Evolutionary conservation across 2,888 invertebrate species (phyloP).

Genomic region (Chelonus formosanus): DNA sequence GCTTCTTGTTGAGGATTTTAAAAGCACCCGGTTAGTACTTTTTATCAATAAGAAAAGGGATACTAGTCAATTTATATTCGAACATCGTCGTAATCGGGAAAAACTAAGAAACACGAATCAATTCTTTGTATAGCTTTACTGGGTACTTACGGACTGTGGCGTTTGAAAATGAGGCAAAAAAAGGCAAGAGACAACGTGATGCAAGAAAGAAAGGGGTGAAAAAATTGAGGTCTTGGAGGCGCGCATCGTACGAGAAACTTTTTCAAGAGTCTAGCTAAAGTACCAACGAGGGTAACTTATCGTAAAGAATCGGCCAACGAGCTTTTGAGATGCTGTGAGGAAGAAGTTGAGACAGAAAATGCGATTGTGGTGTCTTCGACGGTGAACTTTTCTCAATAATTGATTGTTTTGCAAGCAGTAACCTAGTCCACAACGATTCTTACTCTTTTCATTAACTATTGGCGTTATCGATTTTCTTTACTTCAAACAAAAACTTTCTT

Average conservation of each 20-base stretch:
- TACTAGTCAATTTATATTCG: constrained; percentile 47
- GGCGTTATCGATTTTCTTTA: constrained; percentile 1
- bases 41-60: constrained; percentile 5
- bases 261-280: constrained; percentile 51
- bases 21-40: constrained; percentile 3
- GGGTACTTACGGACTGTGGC: constrained; percentile 20
- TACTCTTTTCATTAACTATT: constrained; percentile 10
- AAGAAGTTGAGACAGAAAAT: constrained; percentile 16
- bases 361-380: constrained; percentile 44
- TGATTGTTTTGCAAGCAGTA: constrained; percentile 57
- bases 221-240: constrained; percentile 31
- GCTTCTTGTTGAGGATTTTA: neutral
- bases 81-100: constrained; percentile 46
- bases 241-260: constrained; percentile 50
- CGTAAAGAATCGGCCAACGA: constrained; percentile 50
- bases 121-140: constrained; percentile 35
- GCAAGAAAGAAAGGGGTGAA: constrained; percentile 33
- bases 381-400: constrained; percentile 57
- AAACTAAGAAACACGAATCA: constrained; percentile 51
- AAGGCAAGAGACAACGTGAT: constrained; percentile 12
- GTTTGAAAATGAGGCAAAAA: neutral
- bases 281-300: constrained; percentile 53
- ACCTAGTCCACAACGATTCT: constrained; percentile 26
- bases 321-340: constrained; percentile 21
- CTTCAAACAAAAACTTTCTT: constrained; percentile 18